A percentile compares a stretch with the other conserved stretches of the same genome.
Conservation (phyloP, 2,888 invertebrate species). For the Syrphus vitripennis region DNA sequence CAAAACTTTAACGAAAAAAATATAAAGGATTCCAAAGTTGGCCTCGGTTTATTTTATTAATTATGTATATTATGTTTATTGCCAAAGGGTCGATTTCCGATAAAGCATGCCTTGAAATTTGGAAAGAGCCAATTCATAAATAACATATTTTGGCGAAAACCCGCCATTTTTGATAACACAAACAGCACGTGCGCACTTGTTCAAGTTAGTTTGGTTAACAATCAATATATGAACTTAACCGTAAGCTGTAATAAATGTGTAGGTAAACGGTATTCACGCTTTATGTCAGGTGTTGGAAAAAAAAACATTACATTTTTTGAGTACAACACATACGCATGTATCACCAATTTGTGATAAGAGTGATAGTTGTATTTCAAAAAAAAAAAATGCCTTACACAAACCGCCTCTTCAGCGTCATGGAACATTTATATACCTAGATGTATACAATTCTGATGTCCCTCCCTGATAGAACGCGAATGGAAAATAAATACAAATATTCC, state of each 20-base stretch:
- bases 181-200: not conserved
- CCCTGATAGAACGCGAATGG: slow-evolving; percentile 20
- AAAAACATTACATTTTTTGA: not conserved
- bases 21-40: too few relatives aligned
- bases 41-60: not conserved
- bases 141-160: not conserved
- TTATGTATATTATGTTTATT: not conserved
- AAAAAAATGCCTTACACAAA: not conserved
- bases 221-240: not conserved
- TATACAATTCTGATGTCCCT: slow-evolving; percentile 30
- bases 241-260: not conserved
- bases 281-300: slow-evolving; percentile 15
- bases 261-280: not conserved
- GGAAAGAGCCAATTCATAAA: not conserved
- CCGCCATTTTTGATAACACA: not conserved
- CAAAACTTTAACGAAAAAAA: too few relatives aligned
- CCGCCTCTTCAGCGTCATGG: slow-evolving; percentile 3
- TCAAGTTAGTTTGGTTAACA: not conserved
- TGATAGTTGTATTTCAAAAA: slow-evolving; percentile 11
- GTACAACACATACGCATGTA: not conserved
- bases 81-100: not conserved
- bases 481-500: slow-evolving; percentile 16
- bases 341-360: not conserved
- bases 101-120: not conserved
- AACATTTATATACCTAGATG: slow-evolving; percentile 21